A percentile compares a stretch with the other conserved stretches of the same genome.
These are phyloP conservation scores for Aselliscus stoliczkanus DNA, from an alignment of 2,797 vertebrate genomes.

Conservation along the genomic window DNA sequence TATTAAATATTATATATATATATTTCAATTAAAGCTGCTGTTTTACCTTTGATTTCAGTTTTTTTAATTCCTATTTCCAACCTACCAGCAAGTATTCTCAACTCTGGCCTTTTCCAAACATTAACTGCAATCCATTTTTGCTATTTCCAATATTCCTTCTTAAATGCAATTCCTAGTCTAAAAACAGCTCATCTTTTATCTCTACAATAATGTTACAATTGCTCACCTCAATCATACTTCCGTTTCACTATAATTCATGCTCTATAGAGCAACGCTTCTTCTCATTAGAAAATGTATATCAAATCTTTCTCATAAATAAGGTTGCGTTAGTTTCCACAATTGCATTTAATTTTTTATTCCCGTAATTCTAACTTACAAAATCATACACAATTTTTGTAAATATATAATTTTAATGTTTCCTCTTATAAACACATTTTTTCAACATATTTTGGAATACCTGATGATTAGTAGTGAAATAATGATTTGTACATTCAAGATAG, in stretches of 20 bases:
- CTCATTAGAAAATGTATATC: background rate
- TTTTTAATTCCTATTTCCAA: background rate
- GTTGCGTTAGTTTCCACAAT: background rate
- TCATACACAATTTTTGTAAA: background rate
- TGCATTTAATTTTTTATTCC: background rate
- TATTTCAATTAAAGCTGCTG: background rate
- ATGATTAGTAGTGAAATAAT: conserved; percentile 37
- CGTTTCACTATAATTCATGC: background rate
- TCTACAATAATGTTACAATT: background rate
- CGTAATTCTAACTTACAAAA: background rate
- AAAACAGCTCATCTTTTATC: background rate
- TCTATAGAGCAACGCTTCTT: background rate
- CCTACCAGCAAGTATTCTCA: background rate
- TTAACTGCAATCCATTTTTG: background rate
- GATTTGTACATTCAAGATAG: background rate
- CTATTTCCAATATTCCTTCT: background rate
- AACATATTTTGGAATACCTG: background rate
- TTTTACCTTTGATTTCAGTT: background rate
- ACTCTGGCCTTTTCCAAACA: background rate
- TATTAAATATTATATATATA: background rate
- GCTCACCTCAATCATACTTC: background rate
- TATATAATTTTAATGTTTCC: background rate
- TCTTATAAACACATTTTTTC: conserved; percentile 12
- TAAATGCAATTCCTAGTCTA: background rate
- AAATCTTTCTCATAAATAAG: background rate